phyloP scores from a whole-genome alignment of 2,113 vertebrate genomes.

The Acrocephalus kingi region DNA sequence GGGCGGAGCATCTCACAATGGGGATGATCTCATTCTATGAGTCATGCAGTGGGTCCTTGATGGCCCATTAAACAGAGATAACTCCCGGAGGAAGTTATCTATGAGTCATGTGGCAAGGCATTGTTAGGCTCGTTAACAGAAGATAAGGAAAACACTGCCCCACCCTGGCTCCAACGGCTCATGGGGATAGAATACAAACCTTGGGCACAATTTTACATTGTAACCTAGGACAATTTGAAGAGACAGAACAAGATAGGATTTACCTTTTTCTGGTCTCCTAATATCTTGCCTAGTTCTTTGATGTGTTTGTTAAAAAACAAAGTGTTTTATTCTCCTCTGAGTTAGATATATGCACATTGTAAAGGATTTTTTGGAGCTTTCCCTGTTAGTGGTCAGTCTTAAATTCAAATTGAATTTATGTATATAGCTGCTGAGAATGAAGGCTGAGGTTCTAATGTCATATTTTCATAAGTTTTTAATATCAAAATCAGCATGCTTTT shows the following conservation, averaged over 20 bases:
- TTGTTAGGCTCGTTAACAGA: too few relatives aligned
- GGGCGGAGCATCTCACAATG: too few relatives aligned
- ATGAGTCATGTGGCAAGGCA: too few relatives aligned
- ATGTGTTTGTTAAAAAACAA: neutral
- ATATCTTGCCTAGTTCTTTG: neutral
- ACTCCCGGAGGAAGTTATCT: too few relatives aligned
- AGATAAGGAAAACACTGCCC: too few relatives aligned
- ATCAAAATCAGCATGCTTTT: neutral
- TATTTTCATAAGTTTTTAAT: neutral
- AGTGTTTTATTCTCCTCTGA: neutral
- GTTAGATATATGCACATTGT: neutral
- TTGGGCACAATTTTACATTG: too few relatives aligned
- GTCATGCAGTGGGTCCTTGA: too few relatives aligned
- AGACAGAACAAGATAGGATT: neutral
- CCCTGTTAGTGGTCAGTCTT: neutral
- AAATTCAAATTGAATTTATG: neutral
- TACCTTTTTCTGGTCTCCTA: neutral
- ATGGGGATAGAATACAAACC: too few relatives aligned
- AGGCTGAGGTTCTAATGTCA: neutral
- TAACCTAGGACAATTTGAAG: too few relatives aligned
- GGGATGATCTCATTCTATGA: too few relatives aligned
- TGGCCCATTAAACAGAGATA: too few relatives aligned
- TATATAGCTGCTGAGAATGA: neutral
- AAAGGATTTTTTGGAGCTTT: neutral
- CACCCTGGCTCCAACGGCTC: too few relatives aligned